These are phyloP conservation scores for Polyodon spathula DNA, from an alignment of 2,113 vertebrate species.

Conservation along the genomic window DNA sequence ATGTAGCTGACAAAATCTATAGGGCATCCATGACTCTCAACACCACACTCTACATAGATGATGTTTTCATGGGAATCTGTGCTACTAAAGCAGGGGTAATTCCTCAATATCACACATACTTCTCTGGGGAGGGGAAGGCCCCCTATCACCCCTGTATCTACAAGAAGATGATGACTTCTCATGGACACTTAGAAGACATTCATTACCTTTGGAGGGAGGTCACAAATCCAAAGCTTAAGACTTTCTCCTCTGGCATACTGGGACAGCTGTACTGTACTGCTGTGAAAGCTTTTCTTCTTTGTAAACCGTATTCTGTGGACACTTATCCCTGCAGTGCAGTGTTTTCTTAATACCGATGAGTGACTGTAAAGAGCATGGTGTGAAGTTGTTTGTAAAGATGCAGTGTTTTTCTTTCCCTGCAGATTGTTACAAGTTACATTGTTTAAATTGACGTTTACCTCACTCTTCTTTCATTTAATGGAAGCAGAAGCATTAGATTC, in stretches of 20 bases:
- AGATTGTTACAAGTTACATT: no score
- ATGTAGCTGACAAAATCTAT: constrained; percentile 80
- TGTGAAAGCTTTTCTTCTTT: constrained; percentile 72
- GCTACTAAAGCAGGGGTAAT: constrained; percentile 73
- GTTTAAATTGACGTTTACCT: no score
- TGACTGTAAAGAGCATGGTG: no score
- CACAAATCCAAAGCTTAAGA: constrained; percentile 52
- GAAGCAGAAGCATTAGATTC: no score
- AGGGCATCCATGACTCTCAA: constrained; percentile 68
- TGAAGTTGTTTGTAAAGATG: no score
- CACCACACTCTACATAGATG: constrained; percentile 82
- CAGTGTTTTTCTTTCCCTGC: no score
- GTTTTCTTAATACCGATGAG: constrained; percentile 51
- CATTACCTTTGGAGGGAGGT: constrained; percentile 67
- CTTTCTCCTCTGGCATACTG: constrained; percentile 50
- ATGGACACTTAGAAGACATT: constrained; percentile 70
- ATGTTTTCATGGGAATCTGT: constrained; percentile 94
- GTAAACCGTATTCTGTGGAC: constrained; percentile 51
- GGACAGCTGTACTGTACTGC: constrained; percentile 68
- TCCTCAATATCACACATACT: constrained; percentile 74
- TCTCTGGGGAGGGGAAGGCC: constrained; percentile 80
- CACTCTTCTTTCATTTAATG: no score
- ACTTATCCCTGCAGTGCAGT: constrained; percentile 77
- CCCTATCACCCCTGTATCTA: constrained; percentile 85
- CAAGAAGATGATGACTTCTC: constrained; percentile 86